These are phyloP conservation scores for Chaunax sp. DNA, from an alignment of 2,797 vertebrate genomes.

Conservation along the genomic window DNA sequence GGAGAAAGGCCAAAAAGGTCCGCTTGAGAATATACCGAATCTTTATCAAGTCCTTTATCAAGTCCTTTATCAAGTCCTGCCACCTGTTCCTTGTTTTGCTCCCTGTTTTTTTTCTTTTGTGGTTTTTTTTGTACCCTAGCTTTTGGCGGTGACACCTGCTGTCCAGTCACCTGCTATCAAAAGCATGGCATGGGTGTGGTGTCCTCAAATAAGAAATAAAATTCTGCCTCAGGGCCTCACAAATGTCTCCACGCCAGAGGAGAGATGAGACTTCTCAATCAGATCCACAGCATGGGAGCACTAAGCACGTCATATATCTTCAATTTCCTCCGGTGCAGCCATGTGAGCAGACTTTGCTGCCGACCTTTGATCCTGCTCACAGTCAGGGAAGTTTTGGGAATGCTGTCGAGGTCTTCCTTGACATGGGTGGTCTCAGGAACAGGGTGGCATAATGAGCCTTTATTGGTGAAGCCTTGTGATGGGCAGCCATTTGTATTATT, in stretches of 20 bases:
- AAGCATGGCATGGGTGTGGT: neutral
- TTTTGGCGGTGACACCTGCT: constrained; percentile 36
- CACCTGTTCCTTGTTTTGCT: constrained; percentile 59
- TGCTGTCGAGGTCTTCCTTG: constrained; percentile 26
- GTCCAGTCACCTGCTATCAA: constrained; percentile 30
- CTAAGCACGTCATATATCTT: constrained; percentile 14
- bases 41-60: constrained; percentile 12
- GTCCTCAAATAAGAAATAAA: neutral
- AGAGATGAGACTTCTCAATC: neutral
- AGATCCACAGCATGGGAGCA: neutral
- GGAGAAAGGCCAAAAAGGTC: constrained; percentile 18
- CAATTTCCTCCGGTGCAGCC: constrained; percentile 1
- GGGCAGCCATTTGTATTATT: constrained; percentile 30
- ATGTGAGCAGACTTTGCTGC: constrained; percentile 10
- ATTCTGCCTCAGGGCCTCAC: too few relatives aligned
- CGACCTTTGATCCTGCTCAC: constrained; percentile 43
- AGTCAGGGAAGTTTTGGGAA: constrained; percentile 29
- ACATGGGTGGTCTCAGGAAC: constrained; percentile 60
- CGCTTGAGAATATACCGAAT: constrained; percentile 12
- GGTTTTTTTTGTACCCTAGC: neutral
- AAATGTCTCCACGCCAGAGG: neutral
- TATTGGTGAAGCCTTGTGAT: constrained; percentile 36
- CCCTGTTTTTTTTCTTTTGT: neutral
- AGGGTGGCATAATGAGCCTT: constrained; percentile 17
- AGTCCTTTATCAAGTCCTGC: constrained; percentile 19